Evolutionary conservation across 2,113 vertebrate genomes (phyloP).

Genomic region (Ptyas mucosa): DNA sequence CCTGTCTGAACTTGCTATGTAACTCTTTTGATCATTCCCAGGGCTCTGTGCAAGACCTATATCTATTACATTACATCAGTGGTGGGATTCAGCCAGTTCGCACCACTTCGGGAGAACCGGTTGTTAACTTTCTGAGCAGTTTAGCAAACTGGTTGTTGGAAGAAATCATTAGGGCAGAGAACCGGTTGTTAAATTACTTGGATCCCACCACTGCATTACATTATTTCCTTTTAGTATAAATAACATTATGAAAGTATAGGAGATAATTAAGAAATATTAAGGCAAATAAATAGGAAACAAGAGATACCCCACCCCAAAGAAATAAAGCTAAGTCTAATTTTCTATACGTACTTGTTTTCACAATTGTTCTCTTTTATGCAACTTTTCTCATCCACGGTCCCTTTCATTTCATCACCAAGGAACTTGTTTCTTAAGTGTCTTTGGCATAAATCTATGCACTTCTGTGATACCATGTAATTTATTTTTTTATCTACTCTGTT

Average conservation of each 20-base stretch:
- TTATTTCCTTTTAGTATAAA: background rate
- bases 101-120: too few species aligned
- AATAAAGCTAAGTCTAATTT: background rate
- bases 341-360: background rate
- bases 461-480: background rate
- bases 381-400: background rate
- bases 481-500: background rate
- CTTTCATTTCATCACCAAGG: background rate
- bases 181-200: too few species aligned
- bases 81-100: too few species aligned
- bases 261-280: background rate
- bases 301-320: background rate
- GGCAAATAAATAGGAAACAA: background rate
- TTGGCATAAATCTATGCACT: background rate
- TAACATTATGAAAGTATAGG: background rate
- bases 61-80: background rate
- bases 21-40: background rate
- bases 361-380: background rate
- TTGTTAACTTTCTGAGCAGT: too few species aligned
- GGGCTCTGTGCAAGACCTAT: background rate
- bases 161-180: too few species aligned
- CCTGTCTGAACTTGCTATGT: background rate
- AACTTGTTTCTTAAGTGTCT: background rate
- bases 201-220: too few species aligned
- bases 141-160: too few species aligned